Base-by-base conservation (phyloP, 2,113 vertebrate genomes). In the Ceyx cyanopectus region DNA sequence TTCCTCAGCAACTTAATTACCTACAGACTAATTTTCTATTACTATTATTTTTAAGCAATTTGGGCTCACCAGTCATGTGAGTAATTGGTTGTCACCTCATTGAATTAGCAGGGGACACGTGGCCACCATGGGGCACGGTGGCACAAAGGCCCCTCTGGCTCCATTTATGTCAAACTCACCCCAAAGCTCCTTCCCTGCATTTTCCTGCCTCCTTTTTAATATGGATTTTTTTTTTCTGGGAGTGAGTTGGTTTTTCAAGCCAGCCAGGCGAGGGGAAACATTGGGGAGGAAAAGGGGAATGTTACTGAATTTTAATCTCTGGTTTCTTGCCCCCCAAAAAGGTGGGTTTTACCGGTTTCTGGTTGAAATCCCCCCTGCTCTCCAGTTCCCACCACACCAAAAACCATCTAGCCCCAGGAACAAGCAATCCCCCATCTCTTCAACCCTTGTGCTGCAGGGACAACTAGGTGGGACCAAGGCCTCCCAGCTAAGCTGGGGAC, bases 1-100 rank as follows among this genome's bases (percentile, higher is more conserved):
- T 89, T 81, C 90, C 57, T 87, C 84, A 62, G 69, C 76, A 63
- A 87, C 63, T 81, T 92, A 85, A 95, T 94, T 89, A 70, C 87
- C 45, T 87, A 34, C 78, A 81, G 60, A 4, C 30, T 34, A 6
- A 8, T 5, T 51, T 62, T 51, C 30, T 56, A 5, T 32, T 32
- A 19, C 3, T 29, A 17, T 67, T 78, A 32, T 92, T 90, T 95
- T 79, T 54, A 86, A 63, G 41, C 70, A 48, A 93, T 88, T 85
- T 88, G 77, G 76, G 86, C 34, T 69, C 24, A 11, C 56, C 54
- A 13, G 11, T 68, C 80, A 18, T 43, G 75, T 70, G 67, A 89
- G 34, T 81, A 69, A 91, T 45, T 69, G 78, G 66, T 53, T 61
- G 68, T 50, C 26, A 48, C 50, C 37, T 46, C 7, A 20, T 23